Conservation (phyloP, 2,113 vertebrate genomes). For the Strix uralensis region DNA sequence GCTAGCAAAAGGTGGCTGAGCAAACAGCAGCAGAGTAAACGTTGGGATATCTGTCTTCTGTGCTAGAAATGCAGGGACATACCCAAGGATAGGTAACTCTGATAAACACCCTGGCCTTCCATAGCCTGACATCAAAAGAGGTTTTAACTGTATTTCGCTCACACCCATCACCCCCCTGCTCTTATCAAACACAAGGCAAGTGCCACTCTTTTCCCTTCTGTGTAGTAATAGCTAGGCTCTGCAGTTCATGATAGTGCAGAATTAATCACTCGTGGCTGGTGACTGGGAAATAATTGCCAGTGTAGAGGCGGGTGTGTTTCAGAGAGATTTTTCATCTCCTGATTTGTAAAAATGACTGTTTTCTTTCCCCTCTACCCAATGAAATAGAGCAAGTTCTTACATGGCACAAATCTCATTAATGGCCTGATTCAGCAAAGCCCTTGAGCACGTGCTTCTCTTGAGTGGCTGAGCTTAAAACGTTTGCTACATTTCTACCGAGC, state of each 20-base stretch:
- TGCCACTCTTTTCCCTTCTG: neutral
- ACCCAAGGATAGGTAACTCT: accelerated
- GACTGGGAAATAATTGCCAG: neutral
- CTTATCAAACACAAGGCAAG: neutral
- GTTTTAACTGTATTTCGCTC: neutral
- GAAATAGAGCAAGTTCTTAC: neutral
- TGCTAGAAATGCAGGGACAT: neutral
- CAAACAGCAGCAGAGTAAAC: neutral
- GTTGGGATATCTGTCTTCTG: neutral
- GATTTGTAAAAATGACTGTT: neutral
- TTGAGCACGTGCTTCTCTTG: neutral
- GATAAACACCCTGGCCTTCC: neutral
- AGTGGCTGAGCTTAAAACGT: neutral
- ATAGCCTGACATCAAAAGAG: neutral
- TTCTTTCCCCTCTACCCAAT: neutral
- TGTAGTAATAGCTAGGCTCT: neutral
- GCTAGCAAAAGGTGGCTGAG: neutral
- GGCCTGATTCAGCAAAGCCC: neutral
- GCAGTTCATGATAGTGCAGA: neutral
- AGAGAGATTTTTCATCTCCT: neutral
- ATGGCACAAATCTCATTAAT: neutral
- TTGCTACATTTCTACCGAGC: neutral
- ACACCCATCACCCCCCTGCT: neutral
- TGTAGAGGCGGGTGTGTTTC: neutral
- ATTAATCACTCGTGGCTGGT: neutral